phyloP scores from a whole-genome alignment of 2,113 vertebrate genomes.

The Nansenia antarctica region DNA sequence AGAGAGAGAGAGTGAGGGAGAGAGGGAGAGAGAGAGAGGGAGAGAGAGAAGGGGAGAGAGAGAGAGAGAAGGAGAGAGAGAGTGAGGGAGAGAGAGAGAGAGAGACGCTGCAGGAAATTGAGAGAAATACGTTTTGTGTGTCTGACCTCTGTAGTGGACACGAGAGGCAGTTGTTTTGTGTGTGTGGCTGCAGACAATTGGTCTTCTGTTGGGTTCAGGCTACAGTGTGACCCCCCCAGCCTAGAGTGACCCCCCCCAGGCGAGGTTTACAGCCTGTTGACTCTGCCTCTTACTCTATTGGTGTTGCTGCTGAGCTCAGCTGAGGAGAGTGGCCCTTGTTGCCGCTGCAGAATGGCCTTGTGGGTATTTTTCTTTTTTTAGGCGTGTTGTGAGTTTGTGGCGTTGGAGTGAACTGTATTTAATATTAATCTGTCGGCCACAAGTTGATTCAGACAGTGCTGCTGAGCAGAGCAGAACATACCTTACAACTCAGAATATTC shows the following conservation, averaged over 20 bases:
- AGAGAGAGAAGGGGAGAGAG: constrained; percentile 2
- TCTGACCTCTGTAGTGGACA: not conserved
- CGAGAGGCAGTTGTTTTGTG: constrained; percentile 28
- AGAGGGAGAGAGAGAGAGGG: not conserved
- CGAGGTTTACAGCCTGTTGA: constrained; percentile 54
- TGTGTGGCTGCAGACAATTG: constrained; percentile 52
- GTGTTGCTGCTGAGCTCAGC: constrained; percentile 43
- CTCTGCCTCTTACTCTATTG: constrained; percentile 57
- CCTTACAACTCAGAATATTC: too few species aligned
- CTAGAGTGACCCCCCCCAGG: too few species aligned
- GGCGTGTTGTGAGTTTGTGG: too few species aligned
- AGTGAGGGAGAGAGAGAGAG: not conserved
- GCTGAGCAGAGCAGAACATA: too few species aligned
- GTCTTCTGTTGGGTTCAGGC: constrained; percentile 46
- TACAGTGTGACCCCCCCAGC: too few species aligned
- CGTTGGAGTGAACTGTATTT: too few species aligned
- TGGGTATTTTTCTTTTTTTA: not conserved
- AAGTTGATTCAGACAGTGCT: too few species aligned
- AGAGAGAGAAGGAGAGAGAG: not conserved
- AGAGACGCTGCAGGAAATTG: not conserved
- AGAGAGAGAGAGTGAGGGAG: too few species aligned
- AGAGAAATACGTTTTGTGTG: not conserved
- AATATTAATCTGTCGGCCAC: too few species aligned
- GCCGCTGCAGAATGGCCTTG: constrained; percentile 1
- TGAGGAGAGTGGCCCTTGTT: constrained; percentile 30